A percentile compares a stretch with the other conserved stretches of the same genome.
Conservation (phyloP, 2,113 vertebrate genomes). For the Rhabdomys dilectus region DNA sequence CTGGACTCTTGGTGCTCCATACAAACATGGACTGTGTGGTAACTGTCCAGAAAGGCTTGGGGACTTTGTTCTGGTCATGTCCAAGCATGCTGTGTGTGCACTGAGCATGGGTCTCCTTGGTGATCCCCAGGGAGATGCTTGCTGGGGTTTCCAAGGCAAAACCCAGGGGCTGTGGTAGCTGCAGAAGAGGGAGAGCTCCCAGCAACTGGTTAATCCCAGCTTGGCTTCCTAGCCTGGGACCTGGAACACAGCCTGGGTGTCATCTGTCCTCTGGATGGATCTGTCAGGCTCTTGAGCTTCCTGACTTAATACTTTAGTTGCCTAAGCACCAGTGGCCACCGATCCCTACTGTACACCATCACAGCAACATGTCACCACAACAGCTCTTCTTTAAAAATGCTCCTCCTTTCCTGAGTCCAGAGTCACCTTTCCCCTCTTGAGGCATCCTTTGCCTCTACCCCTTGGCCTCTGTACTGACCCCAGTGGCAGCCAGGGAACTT, state of each 20-base stretch:
- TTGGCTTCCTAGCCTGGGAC: not conserved
- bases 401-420: not conserved
- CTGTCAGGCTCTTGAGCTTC: not conserved
- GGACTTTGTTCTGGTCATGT: not conserved
- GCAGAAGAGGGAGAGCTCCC: fast-evolving
- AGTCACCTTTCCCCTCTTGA: not conserved
- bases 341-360: not conserved
- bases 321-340: not conserved
- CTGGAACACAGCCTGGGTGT: not conserved
- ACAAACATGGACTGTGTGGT: not conserved
- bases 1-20: not conserved
- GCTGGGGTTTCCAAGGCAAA: conserved; percentile 62
- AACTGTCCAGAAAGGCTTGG: not conserved
- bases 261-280: too few species aligned
- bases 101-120: conserved; percentile 46
- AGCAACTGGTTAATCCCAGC: not conserved
- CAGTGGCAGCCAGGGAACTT: not conserved
- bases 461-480: not conserved
- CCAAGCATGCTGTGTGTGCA: not conserved
- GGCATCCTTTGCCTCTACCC: not conserved
- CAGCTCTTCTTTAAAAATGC: not conserved
- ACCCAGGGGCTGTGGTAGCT: fast-evolving
- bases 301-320: not conserved
- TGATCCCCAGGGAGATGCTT: conserved; percentile 66
- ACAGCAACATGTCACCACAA: not conserved